Percentiles rank a stretch among this genome's conserved stretches.
phyloP scores from a whole-genome alignment of 2,113 vertebrate genomes.

The Trematocara variabile region DNA sequence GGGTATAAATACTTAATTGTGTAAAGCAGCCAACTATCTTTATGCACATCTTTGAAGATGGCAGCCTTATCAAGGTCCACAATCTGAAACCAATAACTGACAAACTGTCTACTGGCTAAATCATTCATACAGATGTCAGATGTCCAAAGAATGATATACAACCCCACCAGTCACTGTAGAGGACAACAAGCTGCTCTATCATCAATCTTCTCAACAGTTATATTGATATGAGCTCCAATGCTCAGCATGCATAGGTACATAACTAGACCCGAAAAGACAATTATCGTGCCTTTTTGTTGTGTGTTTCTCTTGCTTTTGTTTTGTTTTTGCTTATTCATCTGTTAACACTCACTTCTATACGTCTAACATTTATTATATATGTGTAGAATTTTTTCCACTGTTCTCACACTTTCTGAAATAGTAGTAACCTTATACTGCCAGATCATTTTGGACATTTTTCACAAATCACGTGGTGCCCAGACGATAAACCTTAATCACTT shows the following conservation, averaged over 20 bases:
- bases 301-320: not conserved
- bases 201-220: constrained; percentile 15
- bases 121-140: constrained; percentile 7
- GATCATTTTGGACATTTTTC: not conserved
- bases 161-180: not conserved
- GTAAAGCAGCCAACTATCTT: not conserved
- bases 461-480: not conserved
- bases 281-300: not conserved
- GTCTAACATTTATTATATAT: not conserved
- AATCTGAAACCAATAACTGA: not conserved
- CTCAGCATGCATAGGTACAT: not conserved
- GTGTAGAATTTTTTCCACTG: not conserved
- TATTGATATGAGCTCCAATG: not conserved
- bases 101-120: not conserved
- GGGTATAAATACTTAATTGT: not conserved
- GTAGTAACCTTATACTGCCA: not conserved
- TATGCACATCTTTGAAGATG: not conserved
- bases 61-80: not conserved
- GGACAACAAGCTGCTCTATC: not conserved
- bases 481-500: not conserved
- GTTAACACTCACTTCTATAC: not conserved
- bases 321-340: not conserved
- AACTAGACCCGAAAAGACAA: not conserved
- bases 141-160: constrained; percentile 5
- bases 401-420: not conserved